Percentiles rank a stretch among this genome's conserved stretches.
Conservation (phyloP, 2,797 vertebrate species). For the Fratercula arctica region DNA sequence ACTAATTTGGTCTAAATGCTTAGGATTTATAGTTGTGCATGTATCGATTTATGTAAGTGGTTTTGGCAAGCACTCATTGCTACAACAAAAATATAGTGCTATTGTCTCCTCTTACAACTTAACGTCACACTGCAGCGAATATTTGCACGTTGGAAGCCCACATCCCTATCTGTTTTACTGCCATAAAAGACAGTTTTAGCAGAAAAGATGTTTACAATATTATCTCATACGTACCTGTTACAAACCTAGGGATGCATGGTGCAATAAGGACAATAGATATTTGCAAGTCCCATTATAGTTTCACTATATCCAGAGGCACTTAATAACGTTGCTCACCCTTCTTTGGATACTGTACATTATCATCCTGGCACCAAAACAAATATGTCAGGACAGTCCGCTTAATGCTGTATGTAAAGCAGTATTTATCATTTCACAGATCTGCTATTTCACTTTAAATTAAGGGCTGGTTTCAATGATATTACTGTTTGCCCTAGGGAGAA, state of each 20-base stretch:
- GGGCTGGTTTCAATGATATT: neutral
- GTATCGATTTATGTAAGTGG: neutral
- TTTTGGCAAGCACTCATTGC: slow-evolving; percentile 28
- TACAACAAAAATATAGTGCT: neutral
- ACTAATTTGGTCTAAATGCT: neutral
- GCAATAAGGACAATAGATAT: neutral
- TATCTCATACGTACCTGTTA: neutral
- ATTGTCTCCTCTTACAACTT: neutral
- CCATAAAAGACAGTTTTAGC: neutral
- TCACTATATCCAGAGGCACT: neutral
- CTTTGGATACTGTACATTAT: neutral
- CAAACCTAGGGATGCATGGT: neutral
- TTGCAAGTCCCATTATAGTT: neutral
- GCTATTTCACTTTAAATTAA: neutral
- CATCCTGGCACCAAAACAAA: neutral
- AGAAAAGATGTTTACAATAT: neutral
- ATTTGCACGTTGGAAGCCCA: neutral
- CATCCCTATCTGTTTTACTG: neutral
- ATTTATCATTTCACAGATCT: neutral
- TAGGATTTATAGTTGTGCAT: neutral
- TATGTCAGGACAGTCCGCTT: neutral
- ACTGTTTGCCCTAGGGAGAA: neutral
- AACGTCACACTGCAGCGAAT: neutral
- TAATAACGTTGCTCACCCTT: neutral
- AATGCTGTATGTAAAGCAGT: neutral